Base-by-base conservation (phyloP, 2,888 invertebrate genomes). In the Mythimna albipuncta region DNA sequence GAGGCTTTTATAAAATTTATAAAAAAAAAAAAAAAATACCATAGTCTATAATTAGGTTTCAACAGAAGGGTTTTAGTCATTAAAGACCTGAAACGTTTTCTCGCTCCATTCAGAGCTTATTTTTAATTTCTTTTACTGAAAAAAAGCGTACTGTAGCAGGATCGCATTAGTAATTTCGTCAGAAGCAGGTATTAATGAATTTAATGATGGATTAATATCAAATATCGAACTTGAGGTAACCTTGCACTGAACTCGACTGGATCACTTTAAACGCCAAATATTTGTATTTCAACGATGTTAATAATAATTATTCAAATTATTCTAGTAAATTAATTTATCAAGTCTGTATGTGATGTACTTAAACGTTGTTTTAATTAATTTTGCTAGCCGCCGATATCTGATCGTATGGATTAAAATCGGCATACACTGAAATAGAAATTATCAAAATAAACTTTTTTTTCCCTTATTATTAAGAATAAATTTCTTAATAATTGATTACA, bases 291-390 rank as follows among this genome's bases (percentile, higher is more conserved):
- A 65, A 59, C 47, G 35, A 59, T 70, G 16, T 68, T 35, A 62
- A 73, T 77, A 64, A 77, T 72, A 62, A 77, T 72, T 77, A 77
- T 54, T 69, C 63, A 13, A 77, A 75, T 69, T 73, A 80, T 55
- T 69, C 50, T 50, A 44, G n/a, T 41, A 44, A 69, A 77, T 73
- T 72, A 70, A 74, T 81, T 69, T 63, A 67, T 13, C 58, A 57
- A 61, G 55, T 47, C 57, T 68, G 38, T 67, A n/a, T 52, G 32
- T 69, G 61, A 63, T 69, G 50, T 54, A 61, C 21, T 13, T 61
- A 61, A 35, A 38, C 19, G 19, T 35, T 76, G 68, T 52, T 73
- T 65, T 69, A 72, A 83, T 70, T 71, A 75, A 70, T 58, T n/a
- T 69, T n/a, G 16, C 16, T 38, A 50, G 77, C 11, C 21, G 9